A percentile compares a stretch with the other conserved stretches of the same genome.
Conservation (phyloP, 2,888 invertebrate species). For the Meteorus cinctellus region DNA sequence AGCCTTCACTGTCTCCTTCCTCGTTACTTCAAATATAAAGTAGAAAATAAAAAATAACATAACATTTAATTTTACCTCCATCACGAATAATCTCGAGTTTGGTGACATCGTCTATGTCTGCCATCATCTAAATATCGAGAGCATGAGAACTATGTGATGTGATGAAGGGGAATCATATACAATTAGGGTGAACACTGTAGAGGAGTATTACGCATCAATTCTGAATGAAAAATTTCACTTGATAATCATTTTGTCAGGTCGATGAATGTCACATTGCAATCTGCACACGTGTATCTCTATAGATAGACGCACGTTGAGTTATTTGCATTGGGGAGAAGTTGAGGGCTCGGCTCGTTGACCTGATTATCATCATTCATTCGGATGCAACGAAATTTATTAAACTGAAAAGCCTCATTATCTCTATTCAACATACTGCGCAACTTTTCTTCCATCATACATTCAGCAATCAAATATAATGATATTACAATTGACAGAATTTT, state of each 20-base stretch:
- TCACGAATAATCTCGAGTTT: background rate
- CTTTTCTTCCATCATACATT: background rate
- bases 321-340: conserved; percentile 16
- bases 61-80: background rate
- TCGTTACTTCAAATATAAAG: background rate
- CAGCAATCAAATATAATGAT: too few species aligned
- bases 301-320: conserved; percentile 18
- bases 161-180: conserved; percentile 24
- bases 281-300: conserved; percentile 37
- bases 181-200: conserved; percentile 22
- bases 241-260: conserved; percentile 42
- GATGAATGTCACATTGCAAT: conserved; percentile 44
- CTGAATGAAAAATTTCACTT: conserved; percentile 40
- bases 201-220: conserved; percentile 31
- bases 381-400: conserved; percentile 22
- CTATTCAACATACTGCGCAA: background rate
- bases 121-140: background rate
- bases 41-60: background rate
- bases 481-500: too few species aligned
- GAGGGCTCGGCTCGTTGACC: conserved; percentile 40
- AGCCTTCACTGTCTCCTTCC: conserved; percentile 3
- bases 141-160: conserved; percentile 18
- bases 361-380: conserved; percentile 2
- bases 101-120: background rate
- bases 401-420: background rate